Conservation (phyloP, 2,888 invertebrate genomes). For the Xylota segnis region DNA sequence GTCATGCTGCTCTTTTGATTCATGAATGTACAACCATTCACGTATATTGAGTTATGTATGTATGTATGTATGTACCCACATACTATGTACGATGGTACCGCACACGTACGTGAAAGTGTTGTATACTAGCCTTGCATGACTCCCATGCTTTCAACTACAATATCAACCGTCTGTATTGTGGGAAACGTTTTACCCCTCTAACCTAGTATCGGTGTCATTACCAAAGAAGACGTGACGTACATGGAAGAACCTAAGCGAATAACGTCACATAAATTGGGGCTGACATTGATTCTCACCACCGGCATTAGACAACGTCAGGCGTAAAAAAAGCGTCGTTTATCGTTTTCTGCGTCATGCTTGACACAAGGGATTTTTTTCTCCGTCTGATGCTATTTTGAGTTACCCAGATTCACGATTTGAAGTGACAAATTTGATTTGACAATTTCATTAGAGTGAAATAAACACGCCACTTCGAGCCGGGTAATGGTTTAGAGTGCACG, state of each 20-base stretch:
- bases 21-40: too few relatives aligned
- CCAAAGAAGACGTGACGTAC: background rate
- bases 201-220: background rate
- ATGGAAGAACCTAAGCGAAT: slow-evolving; percentile 32
- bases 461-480: slow-evolving; percentile 15
- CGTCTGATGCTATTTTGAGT: slow-evolving; percentile 10
- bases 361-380: slow-evolving; percentile 9
- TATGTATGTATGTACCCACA: too few relatives aligned
- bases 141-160: background rate
- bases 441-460: slow-evolving; percentile 40
- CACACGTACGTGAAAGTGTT: too few relatives aligned
- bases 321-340: slow-evolving; percentile 41
- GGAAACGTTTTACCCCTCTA: background rate
- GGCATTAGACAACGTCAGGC: slow-evolving; percentile 43
- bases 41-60: too few relatives aligned
- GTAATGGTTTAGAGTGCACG: slow-evolving; percentile 18
- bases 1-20: too few relatives aligned
- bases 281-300: slow-evolving; percentile 44
- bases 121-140: too few relatives aligned
- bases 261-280: slow-evolving; percentile 43
- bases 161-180: background rate
- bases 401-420: slow-evolving; percentile 5
- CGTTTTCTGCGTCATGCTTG: slow-evolving; percentile 42
- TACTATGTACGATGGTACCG: too few relatives aligned
- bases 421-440: slow-evolving; percentile 50